Percentiles rank a stretch among this genome's conserved stretches.
Evolutionary conservation across 2,888 invertebrate genomes (phyloP).

Genomic region (Epistrophe eligans): DNA sequence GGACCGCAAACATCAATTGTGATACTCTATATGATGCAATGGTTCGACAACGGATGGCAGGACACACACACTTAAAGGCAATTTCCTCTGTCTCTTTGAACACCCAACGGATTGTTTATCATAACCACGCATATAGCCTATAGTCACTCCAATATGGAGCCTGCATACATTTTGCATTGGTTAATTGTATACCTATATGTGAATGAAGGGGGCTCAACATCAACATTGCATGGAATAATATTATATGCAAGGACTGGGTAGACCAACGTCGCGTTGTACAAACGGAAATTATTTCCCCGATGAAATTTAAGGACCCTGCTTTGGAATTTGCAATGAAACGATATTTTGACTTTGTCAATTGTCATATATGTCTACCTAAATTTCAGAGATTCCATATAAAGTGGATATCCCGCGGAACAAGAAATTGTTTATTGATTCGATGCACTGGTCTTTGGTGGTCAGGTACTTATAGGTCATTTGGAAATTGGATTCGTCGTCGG

Average conservation of each 20-base stretch:
- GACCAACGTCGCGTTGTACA: neutral
- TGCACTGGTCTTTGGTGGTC: neutral
- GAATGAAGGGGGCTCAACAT: slow-evolving; percentile 8
- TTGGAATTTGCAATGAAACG: neutral
- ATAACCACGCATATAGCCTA: neutral
- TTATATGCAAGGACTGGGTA: neutral
- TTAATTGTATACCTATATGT: slow-evolving; percentile 41
- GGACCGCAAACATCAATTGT: slow-evolving; percentile 54
- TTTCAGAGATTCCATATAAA: slow-evolving; percentile 8
- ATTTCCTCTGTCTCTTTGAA: slow-evolving; percentile 19
- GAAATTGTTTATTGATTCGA: neutral
- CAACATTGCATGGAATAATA: no score
- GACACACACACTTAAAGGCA: slow-evolving; percentile 24
- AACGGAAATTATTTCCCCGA: slow-evolving; percentile 48
- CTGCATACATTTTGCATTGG: slow-evolving; percentile 23
- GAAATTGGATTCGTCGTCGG: neutral
- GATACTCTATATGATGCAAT: slow-evolving; percentile 5
- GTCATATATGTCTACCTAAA: neutral
- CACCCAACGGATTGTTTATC: slow-evolving; percentile 39
- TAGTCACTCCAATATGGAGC: neutral
- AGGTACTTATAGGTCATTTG: neutral
- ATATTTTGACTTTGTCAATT: slow-evolving; percentile 2
- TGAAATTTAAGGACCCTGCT: slow-evolving; percentile 24
- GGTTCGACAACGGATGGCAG: neutral
- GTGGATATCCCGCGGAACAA: neutral